These are phyloP conservation scores for Listronotus bonariensis DNA, from an alignment of 1,140 invertebrate genomes.

Conservation along the genomic window DNA sequence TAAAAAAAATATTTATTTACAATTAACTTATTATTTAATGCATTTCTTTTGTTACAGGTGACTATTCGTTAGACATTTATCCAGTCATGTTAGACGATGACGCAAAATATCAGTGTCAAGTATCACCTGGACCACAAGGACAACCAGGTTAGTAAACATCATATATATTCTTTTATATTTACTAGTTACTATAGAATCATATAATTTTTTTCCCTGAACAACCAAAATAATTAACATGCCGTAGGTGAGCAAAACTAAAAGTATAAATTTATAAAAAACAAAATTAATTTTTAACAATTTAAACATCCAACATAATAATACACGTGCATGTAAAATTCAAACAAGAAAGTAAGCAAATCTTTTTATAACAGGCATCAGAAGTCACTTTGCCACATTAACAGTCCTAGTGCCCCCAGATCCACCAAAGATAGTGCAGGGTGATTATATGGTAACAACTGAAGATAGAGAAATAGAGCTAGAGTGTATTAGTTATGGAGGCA, in stretches of 20 bases:
- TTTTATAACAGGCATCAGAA: slow-evolving; percentile 67
- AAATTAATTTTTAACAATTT: too few species aligned
- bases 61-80: slow-evolving; percentile 84
- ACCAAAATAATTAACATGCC: too few species aligned
- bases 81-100: slow-evolving; percentile 90
- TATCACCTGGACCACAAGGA: slow-evolving; percentile 70
- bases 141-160: slow-evolving; percentile 57
- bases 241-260: too few species aligned
- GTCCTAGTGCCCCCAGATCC: slow-evolving; percentile 87
- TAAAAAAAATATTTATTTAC: too few species aligned
- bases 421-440: slow-evolving; percentile 85
- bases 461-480: slow-evolving; percentile 87
- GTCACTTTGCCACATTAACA: slow-evolving; percentile 80
- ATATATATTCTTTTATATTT: too few species aligned
- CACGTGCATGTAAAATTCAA: too few species aligned
- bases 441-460: slow-evolving; percentile 80
- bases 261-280: too few species aligned
- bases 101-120: slow-evolving; percentile 89
- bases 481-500: slow-evolving; percentile 86
- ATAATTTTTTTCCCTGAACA: too few species aligned
- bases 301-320: too few species aligned
- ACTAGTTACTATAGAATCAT: too few species aligned
- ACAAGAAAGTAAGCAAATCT: too few species aligned
- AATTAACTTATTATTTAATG: too few species aligned
- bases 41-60: slow-evolving; percentile 66